Evolutionary conservation across 1,140 invertebrate genomes (phyloP).

Genomic region (Anastrepha obliqua): DNA sequence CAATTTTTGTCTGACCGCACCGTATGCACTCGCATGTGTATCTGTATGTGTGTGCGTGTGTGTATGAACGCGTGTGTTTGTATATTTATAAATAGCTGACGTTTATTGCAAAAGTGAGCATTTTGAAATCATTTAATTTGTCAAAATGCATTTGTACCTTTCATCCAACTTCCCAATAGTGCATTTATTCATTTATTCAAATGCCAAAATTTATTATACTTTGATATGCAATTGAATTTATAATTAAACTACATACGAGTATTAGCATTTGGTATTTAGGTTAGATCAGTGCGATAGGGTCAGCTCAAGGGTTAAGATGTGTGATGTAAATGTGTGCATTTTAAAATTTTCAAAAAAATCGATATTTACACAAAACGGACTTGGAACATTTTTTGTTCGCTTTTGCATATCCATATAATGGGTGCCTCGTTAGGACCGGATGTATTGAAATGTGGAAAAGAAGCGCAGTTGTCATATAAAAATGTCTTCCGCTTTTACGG

Average conservation of each 20-base stretch:
- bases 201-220: conserved; percentile 51
- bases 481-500: too few species aligned
- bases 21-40: neutral
- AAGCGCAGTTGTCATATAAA: too few species aligned
- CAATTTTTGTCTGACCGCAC: conserved; percentile 48
- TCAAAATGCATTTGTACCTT: conserved; percentile 50
- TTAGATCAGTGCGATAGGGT: neutral
- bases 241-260: conserved; percentile 38
- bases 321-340: neutral
- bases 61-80: neutral
- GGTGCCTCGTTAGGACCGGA: too few species aligned
- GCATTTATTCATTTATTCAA: conserved; percentile 38
- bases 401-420: too few species aligned
- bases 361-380: too few species aligned
- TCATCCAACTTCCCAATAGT: conserved; percentile 20
- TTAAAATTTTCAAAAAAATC: too few species aligned
- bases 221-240: conserved; percentile 52
- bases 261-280: conserved; percentile 39
- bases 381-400: too few species aligned
- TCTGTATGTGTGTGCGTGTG: neutral
- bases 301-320: neutral
- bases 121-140: conserved; percentile 53
- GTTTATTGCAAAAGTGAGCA: conserved; percentile 39
- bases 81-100: conserved; percentile 35
- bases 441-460: too few species aligned